Base-by-base conservation (phyloP, 1,140 invertebrate species). In the Maconellicoccus hirsutus region DNA sequence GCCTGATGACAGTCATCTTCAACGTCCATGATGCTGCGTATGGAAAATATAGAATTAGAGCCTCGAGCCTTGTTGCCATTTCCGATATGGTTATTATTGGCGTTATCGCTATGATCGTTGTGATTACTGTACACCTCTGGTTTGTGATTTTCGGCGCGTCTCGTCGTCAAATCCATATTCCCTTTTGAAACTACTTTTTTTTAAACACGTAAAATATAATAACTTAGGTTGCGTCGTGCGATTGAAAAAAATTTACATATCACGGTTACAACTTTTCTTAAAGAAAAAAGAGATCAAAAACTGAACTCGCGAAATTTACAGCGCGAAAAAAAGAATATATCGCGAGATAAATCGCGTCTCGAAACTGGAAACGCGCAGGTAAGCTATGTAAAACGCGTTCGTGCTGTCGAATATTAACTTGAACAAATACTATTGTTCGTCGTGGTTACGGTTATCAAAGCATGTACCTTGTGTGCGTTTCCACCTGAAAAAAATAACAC, bases 171-270 rank as follows among this genome's bases (percentile, higher is more conserved):
- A 66, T 66, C 61, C 61, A 66, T 66, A 19, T 4, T 26, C 25
- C 1, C 61, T 8, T 25, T 66, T 66, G 19, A 16, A n/a, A 59
- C 4, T 59, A 59, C n/a, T 6, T 4, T 16, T 3, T 19, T 79
- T 3, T 29, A 42, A 29, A 21, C 4, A 33, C 7, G 63, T 12
- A 33, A 61, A 59, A 52, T 19, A 10, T 4, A 70, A 52, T 8
- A 29, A 29, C 16, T 22, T 1, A 74, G 77, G 69, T n/a, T n/a
- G n/a, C n/a, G n/a, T n/a, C n/a, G n/a, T n/a, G n/a, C n/a, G n/a
- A n/a, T n/a, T n/a, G n/a, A n/a, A n/a, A n/a, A n/a, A n/a, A n/a
- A n/a, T n/a, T n/a, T n/a, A n/a, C n/a, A n/a, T n/a, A n/a, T n/a
- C n/a, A n/a, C n/a, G n/a, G n/a, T n/a, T n/a, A n/a, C n/a, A n/a